A percentile compares a stretch with the other conserved stretches of the same genome.
Evolutionary conservation across 2,797 vertebrate species (phyloP).

Genomic region (Stomatorhinus walkeri): DNA sequence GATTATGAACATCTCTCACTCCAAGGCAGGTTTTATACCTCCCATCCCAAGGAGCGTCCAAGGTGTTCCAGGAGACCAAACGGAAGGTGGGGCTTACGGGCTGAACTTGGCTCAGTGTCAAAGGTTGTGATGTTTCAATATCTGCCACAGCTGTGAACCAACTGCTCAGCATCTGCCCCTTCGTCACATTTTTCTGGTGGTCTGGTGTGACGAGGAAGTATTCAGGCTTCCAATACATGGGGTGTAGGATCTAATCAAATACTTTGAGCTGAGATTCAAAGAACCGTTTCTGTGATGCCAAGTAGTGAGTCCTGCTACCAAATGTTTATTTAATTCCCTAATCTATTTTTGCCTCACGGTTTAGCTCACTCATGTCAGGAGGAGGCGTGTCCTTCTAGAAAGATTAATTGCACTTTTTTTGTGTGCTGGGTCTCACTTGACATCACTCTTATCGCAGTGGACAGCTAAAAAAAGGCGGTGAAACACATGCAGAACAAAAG

Average conservation of each 20-base stretch:
- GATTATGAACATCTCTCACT: constrained; percentile 32
- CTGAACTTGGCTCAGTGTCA: constrained; percentile 27
- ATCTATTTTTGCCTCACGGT: constrained; percentile 34
- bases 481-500: constrained; percentile 28
- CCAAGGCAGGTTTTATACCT: constrained; percentile 47
- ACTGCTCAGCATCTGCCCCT: neutral
- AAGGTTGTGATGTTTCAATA: neutral
- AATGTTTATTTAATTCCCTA: constrained; percentile 22
- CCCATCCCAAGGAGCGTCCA: constrained; percentile 24
- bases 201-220: neutral
- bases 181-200: neutral
- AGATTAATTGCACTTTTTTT: constrained; percentile 28
- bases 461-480: constrained; percentile 19
- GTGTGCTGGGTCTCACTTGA: neutral
- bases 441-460: neutral
- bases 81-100: constrained; percentile 39
- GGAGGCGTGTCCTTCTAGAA: constrained; percentile 35
- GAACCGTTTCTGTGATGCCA: neutral
- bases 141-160: neutral
- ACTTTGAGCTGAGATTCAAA: neutral
- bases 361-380: constrained; percentile 18
- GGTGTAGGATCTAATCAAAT: neutral
- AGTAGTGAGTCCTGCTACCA: neutral
- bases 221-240: neutral
- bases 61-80: constrained; percentile 30